These are phyloP conservation scores for Charadrius vociferus DNA, from an alignment of 2,113 vertebrate species.

Conservation along the genomic window DNA sequence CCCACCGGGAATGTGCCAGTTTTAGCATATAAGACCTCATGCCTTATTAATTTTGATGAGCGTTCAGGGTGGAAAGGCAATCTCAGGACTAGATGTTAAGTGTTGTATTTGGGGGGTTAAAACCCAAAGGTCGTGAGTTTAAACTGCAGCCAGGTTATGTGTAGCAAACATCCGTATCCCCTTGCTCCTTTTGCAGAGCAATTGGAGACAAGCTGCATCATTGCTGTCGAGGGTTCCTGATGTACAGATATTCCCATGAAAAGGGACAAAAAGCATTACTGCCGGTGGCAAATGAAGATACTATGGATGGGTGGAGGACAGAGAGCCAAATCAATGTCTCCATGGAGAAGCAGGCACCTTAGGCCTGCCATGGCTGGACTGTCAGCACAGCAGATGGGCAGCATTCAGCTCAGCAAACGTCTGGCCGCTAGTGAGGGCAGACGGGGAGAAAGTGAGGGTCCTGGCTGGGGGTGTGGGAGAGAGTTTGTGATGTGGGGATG, in stretches of 20 bases:
- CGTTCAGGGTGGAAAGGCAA: not conserved
- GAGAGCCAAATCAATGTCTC: not conserved
- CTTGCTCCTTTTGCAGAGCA: not conserved
- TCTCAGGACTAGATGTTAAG: not conserved
- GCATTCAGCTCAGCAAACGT: rapidly evolving
- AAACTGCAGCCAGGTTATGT: not conserved
- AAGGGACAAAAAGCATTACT: not conserved
- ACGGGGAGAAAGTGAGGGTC: not conserved
- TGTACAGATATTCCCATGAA: not conserved
- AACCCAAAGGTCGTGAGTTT: not conserved
- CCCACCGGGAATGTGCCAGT: conserved; percentile 40
- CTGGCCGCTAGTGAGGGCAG: rapidly evolving
- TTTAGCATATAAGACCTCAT: conserved; percentile 41
- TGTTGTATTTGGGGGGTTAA: not conserved
- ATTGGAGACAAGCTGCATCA: not conserved
- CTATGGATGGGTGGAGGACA: not conserved
- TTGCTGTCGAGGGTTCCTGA: rapidly evolving
- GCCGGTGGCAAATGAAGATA: not conserved
- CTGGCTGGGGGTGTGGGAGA: not conserved
- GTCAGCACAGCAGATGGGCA: rapidly evolving
- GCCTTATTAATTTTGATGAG: conserved; percentile 12
- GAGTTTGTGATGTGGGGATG: not conserved
- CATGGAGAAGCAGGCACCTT: not conserved
- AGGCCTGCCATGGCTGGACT: not conserved
- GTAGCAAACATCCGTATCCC: not conserved